Base-by-base conservation (phyloP, 2,888 invertebrate genomes). In the Cephus pulcher region DNA sequence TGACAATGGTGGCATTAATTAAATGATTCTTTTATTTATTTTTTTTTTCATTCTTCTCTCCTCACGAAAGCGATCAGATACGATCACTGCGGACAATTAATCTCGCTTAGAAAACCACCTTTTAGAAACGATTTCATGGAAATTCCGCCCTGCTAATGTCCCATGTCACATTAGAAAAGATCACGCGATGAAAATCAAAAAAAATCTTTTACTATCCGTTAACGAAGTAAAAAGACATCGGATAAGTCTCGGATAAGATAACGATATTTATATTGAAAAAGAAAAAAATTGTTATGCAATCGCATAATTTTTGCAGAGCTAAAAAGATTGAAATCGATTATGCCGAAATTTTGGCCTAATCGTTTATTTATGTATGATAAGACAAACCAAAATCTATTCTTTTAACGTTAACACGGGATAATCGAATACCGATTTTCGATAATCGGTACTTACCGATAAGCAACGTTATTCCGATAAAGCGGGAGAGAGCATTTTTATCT, bases 1-100 rank as follows among this genome's bases (percentile, higher is more conserved):
- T 12, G 34, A 71, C 71, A 71, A 71, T 71, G 71, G 71, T 34
- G 71, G 9, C 32, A 71, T 71, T 71, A 71, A 71, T 71, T 71
- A 71, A 71, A 71, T 34, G 71, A 71, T 71, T 71, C 33, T 71
- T 71, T 71, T 23, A 56, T 23, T 56, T 37, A 35, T 35, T 56
- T 56, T 56, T 40, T 23, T 56, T 23, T 23, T 23, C 9, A 56
- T 56, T 56, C 56, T 56, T 56, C 56, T 56, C 9, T 23, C 56
- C 56, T 56, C 56, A 56, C 56, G 56, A 56, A 56, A 56, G 9
- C 56, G 56, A 23, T 56, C 56, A 56, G 56, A 56, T 23, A 23
- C 56, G 56, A 56, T 23, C 56, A 23, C 23, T 23, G 23, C 23
- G 15, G 56, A 56, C 56, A 56, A 56, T 56, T 56, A 23, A 56